These are phyloP conservation scores for Argynnis bischoffii DNA, from an alignment of 2,888 invertebrate genomes.

Conservation along the genomic window DNA sequence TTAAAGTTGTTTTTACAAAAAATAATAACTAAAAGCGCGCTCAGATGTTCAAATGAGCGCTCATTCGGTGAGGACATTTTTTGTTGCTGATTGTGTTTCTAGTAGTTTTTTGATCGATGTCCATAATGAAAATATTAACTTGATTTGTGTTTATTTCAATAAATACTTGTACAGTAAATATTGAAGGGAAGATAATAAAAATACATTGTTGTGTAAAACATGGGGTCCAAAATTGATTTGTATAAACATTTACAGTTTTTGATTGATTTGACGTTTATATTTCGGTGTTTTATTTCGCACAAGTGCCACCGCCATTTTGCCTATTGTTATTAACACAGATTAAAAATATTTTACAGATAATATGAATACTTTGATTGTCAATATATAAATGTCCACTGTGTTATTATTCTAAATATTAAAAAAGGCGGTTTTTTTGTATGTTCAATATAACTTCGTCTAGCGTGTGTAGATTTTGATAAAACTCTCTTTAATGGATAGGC, in stretches of 20 bases:
- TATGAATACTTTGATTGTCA: background rate
- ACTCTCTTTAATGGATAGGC: too few species aligned
- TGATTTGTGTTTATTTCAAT: background rate
- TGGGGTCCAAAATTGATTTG: constrained; percentile 35
- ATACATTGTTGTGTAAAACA: constrained; percentile 25
- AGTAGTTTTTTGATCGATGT: too few species aligned
- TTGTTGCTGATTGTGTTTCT: too few species aligned
- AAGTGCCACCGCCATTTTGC: background rate
- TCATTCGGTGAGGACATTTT: too few species aligned
- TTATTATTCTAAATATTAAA: too few species aligned
- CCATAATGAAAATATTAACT: background rate
- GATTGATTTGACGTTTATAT: background rate
- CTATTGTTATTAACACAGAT: background rate
- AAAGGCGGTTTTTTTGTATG: too few species aligned
- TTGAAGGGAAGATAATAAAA: background rate
- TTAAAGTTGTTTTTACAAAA: too few species aligned
- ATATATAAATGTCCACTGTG: background rate
- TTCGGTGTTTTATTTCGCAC: background rate
- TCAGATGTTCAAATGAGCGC: too few species aligned
- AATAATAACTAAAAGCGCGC: too few species aligned
- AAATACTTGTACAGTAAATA: background rate
- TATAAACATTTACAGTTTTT: constrained; percentile 28
- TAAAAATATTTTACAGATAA: background rate
- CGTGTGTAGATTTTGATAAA: too few species aligned
- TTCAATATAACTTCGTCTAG: too few species aligned